Evolutionary conservation across 2,888 invertebrate species (phyloP).

Genomic region (Chrysolina haemoptera): DNA sequence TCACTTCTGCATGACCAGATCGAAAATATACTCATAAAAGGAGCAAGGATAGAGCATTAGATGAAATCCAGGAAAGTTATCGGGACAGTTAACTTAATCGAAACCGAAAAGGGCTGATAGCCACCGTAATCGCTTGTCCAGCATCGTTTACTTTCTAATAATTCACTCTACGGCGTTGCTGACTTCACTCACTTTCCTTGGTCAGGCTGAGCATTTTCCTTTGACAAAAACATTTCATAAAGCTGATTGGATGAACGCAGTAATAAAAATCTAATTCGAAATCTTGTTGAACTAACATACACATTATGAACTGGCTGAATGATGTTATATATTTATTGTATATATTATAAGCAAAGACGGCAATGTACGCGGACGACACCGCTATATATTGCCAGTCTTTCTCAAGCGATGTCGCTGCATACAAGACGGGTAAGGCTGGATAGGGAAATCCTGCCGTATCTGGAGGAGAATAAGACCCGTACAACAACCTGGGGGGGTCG

Average conservation of each 20-base stretch:
- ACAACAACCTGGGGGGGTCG: no score
- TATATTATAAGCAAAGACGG: no score
- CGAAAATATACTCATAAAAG: not conserved
- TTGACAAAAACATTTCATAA: slow-evolving; percentile 16
- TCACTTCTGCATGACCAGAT: slow-evolving; percentile 3
- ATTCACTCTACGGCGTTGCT: slow-evolving; percentile 58
- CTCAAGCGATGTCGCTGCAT: no score
- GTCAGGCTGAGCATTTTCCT: slow-evolving; percentile 8
- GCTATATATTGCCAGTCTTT: no score
- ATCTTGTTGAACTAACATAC: not conserved
- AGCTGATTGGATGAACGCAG: not conserved
- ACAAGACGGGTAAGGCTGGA: no score
- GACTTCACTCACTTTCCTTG: slow-evolving; percentile 24
- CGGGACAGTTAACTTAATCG: slow-evolving; percentile 65
- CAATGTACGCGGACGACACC: no score
- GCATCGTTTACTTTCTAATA: slow-evolving; percentile 66
- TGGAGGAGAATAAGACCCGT: no score
- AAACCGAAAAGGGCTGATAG: slow-evolving; percentile 65
- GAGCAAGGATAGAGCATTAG: slow-evolving; percentile 21
- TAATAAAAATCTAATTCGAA: not conserved
- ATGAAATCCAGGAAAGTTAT: slow-evolving; percentile 48
- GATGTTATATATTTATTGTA: no score
- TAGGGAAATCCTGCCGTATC: no score
- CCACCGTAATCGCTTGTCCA: slow-evolving; percentile 68
- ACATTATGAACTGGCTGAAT: no score